Evolutionary conservation across 2,888 invertebrate species (phyloP).

Genomic region (Plebejus argus): DNA sequence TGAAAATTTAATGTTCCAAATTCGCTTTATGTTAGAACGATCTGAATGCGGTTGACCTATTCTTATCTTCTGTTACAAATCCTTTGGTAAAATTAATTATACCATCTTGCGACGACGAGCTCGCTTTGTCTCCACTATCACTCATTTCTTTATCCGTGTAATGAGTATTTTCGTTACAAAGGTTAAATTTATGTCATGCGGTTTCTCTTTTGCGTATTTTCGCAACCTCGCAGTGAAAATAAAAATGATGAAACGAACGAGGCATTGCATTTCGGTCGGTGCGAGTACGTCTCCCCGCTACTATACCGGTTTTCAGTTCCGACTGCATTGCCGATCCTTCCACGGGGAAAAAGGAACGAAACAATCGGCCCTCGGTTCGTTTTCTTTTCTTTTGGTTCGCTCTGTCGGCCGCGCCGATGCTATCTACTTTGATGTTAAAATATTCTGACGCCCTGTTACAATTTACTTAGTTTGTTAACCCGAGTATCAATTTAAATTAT

Average conservation of each 20-base stretch:
- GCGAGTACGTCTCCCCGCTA: constrained; percentile 51
- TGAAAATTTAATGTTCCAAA: constrained; percentile 9
- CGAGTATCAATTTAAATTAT: constrained; percentile 18
- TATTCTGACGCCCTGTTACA: constrained; percentile 38
- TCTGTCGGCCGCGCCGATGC: constrained; percentile 52
- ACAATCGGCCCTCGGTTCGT: constrained; percentile 54
- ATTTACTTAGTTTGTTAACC: constrained; percentile 40
- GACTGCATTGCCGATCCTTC: constrained; percentile 72
- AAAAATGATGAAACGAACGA: constrained; percentile 39
- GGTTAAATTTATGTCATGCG: constrained; percentile 15
- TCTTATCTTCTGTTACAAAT: neutral
- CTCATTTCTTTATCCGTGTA: neutral
- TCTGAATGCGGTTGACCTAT: neutral
- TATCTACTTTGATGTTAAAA: constrained; percentile 42
- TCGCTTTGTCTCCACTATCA: neutral
- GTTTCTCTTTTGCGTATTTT: constrained; percentile 30
- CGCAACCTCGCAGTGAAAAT: constrained; percentile 25
- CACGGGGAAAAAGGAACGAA: constrained; percentile 72
- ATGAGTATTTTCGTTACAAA: constrained; percentile 18
- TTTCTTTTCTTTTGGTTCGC: constrained; percentile 54
- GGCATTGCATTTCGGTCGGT: constrained; percentile 64
- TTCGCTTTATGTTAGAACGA: neutral
- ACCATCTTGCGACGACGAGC: neutral
- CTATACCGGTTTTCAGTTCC: constrained; percentile 73
- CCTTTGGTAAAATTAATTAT: neutral